Percentiles rank a stretch among this genome's conserved stretches.
phyloP scores from a whole-genome alignment of 2,888 invertebrate genomes.

The Drosophila rellima region DNA sequence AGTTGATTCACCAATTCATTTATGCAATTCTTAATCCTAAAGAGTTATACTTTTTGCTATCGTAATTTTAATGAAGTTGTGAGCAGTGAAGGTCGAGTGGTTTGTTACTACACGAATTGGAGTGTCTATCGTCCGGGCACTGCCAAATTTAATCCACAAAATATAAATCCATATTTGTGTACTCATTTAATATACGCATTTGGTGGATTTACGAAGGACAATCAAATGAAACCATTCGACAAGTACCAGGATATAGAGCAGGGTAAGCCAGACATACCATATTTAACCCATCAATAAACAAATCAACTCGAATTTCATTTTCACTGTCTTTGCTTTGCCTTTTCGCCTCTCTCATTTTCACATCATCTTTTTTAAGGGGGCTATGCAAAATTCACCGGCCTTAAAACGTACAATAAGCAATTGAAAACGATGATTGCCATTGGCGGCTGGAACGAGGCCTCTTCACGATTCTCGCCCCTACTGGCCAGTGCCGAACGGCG shows the following conservation, averaged over 20 bases:
- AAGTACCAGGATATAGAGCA: conserved; percentile 98
- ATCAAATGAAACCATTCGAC: conserved; percentile 95
- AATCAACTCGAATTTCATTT: conserved; percentile 57
- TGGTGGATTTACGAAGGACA: conserved; percentile 96
- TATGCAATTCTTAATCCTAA: neutral
- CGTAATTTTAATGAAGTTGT: conserved; percentile 70
- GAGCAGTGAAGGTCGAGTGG: conserved; percentile 90
- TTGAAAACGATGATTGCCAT: conserved; percentile 96
- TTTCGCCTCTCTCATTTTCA: too few species aligned
- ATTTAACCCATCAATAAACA: neutral
- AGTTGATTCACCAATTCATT: conserved; percentile 39
- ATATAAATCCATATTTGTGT: conserved; percentile 97
- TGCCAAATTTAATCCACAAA: conserved; percentile 96
- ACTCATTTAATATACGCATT: conserved; percentile 97
- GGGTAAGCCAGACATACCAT: conserved; percentile 87
- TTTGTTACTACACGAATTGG: conserved; percentile 98
- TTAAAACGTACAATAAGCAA: conserved; percentile 96
- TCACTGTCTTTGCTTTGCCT: conserved; percentile 17
- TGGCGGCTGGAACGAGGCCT: conserved; percentile 97
- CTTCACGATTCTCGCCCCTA: conserved; percentile 94
- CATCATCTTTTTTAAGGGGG: conserved; percentile 89
- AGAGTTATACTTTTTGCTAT: neutral
- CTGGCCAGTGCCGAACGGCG: conserved; percentile 92
- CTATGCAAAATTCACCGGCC: conserved; percentile 96
- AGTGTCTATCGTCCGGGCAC: conserved; percentile 96